phyloP scores from a whole-genome alignment of 2,113 vertebrate genomes.

The Casuarius casuarius region DNA sequence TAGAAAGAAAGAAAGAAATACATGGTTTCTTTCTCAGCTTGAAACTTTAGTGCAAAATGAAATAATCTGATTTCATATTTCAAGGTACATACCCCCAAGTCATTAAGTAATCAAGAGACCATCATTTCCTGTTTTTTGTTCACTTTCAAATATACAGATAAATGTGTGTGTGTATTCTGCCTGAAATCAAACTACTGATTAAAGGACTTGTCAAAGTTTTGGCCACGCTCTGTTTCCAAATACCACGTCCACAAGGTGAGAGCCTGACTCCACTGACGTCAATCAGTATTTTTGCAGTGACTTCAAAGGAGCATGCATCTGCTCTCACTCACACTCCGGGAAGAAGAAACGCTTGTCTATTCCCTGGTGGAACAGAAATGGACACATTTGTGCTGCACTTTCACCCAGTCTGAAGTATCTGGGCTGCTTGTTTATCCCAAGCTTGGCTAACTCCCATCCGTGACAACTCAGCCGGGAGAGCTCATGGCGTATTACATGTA shows the following conservation, averaged over 20 bases:
- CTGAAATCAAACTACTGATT: background rate
- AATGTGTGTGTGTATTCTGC: background rate
- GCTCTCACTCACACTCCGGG: background rate
- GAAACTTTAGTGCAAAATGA: background rate
- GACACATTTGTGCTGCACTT: background rate
- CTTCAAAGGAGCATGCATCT: background rate
- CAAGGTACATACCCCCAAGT: background rate
- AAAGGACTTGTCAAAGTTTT: background rate
- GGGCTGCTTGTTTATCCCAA: background rate
- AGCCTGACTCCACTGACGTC: background rate
- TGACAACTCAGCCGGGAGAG: background rate
- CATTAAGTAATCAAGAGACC: background rate
- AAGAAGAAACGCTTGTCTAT: background rate
- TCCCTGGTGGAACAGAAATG: background rate
- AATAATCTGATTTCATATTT: background rate
- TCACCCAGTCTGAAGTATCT: background rate
- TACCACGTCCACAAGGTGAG: background rate
- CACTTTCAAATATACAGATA: background rate
- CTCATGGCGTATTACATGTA: rapidly evolving
- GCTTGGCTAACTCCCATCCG: background rate
- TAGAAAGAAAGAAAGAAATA: background rate
- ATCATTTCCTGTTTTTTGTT: background rate
- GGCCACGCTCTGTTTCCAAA: background rate
- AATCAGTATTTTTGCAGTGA: background rate
- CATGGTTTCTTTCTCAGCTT: background rate